A percentile compares a stretch with the other conserved stretches of the same genome.
Conservation (phyloP, 2,888 invertebrate species). For the Alentia gelatinosa region DNA sequence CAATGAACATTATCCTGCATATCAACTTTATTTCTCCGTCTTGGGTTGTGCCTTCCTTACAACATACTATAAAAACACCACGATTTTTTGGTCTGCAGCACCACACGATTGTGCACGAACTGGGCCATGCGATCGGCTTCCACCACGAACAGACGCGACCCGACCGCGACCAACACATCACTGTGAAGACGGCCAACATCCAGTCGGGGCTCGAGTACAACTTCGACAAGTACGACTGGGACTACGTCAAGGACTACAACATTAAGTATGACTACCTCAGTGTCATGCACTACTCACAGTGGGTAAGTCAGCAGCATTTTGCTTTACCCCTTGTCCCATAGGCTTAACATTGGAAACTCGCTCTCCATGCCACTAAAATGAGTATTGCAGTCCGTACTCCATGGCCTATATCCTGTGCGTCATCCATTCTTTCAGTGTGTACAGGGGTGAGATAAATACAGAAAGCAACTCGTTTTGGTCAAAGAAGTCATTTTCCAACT, state of each 20-base stretch:
- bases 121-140: slow-evolving; percentile 7
- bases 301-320: too few relatives aligned
- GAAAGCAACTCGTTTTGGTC: background rate
- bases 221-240: slow-evolving; percentile 39
- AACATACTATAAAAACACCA: background rate
- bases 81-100: background rate
- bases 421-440: background rate
- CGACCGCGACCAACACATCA: background rate
- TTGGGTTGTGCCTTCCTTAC: too few relatives aligned
- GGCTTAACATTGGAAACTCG: background rate
- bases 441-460: background rate
- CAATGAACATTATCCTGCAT: too few relatives aligned
- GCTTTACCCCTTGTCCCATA: background rate
- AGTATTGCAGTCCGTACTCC: background rate
- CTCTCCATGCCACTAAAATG: background rate
- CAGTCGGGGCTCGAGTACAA: background rate
- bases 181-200: background rate
- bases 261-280: background rate
- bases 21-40: too few relatives aligned
- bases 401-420: background rate
- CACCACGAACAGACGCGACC: slow-evolving; percentile 42
- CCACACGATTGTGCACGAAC: background rate
- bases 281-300: slow-evolving; percentile 9
- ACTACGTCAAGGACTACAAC: background rate
- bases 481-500: background rate